Evolutionary conservation across 2,888 invertebrate genomes (phyloP), one percentile per base, ranked within the genome.

Genomic region (Rhagophthalmus giganteus): DNA sequence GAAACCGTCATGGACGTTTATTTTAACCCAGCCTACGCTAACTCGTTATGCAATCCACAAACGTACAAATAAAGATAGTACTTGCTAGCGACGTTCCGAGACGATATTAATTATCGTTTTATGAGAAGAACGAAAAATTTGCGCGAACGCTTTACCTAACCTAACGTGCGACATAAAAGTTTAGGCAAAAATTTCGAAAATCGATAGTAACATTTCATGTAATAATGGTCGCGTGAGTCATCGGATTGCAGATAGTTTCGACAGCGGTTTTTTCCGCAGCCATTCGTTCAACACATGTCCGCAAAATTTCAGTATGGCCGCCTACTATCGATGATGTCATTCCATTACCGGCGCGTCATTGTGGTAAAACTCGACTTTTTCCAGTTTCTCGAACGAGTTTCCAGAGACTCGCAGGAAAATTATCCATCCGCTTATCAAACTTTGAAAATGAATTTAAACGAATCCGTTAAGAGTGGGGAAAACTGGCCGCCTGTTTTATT

Each of bases 1-100:
- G 38, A 59, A 58, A 59, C 57, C 45, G 56, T 57, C 57, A 57
- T 59, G 57, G 50, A 54, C 50, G 38, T 54, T 52, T 42, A 47
- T 41, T 41, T 28, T 35, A 46, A 41, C 24, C 14, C 38, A 24
- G 30, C 52, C 52, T 39, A 52, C 52, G 35, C 46, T 11, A 8
- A 24, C 15, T 44, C 28, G 41, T 52, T 52, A 46, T 47, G 46
- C 35, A 52, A 52, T 46, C 16, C 30, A n/a, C 25, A n/a, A 32
- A 16, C 13, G 34, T 34, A 34, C 8, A 8, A 42, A 35, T 14
- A 28, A 44, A 27, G 14, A 40, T 32, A 20, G 13, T n/a, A n/a
- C n/a, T n/a, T n/a, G n/a, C n/a, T n/a, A n/a, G n/a, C n/a, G n/a
- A n/a, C n/a, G n/a, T n/a, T n/a, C n/a, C n/a, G n/a, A n/a, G n/a